phyloP scores from a whole-genome alignment of 1,140 invertebrate genomes.

The Drosophila sucinea region DNA sequence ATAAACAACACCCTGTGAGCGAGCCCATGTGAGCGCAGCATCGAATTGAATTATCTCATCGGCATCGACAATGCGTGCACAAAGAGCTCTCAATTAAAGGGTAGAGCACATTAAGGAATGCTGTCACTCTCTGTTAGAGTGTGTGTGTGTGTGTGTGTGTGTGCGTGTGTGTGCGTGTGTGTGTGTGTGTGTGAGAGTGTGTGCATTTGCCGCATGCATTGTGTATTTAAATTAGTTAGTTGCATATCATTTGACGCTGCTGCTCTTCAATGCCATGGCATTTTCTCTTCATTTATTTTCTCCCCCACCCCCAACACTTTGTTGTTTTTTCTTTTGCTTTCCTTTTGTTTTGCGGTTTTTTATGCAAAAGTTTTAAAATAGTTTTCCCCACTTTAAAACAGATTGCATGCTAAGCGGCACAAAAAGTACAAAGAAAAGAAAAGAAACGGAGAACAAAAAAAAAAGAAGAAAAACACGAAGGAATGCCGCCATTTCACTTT shows the following conservation, averaged over 20 bases:
- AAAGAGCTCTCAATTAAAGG: conserved; percentile 12
- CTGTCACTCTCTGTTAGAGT: neutral
- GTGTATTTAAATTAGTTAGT: conserved; percentile 17
- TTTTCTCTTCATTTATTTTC: conserved; percentile 9
- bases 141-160: neutral
- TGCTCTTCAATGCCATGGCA: conserved; percentile 14
- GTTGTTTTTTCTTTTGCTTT: conserved; percentile 1
- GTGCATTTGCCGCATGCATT: conserved; percentile 8
- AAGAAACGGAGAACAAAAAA: neutral
- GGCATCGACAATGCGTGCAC: neutral
- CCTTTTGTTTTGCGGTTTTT: conserved; percentile 13
- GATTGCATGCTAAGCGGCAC: conserved; percentile 20
- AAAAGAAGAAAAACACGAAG: conserved; percentile 8
- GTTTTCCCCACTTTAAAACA: conserved; percentile 18
- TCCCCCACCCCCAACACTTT: neutral
- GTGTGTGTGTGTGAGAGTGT: neutral
- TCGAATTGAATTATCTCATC: conserved; percentile 1
- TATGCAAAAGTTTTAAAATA: conserved; percentile 21
- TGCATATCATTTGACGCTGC: conserved; percentile 7
- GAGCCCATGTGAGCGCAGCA: neutral
- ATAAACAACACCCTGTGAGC: neutral
- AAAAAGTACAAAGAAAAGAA: neutral
- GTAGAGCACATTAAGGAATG: conserved; percentile 8
- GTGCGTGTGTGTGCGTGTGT: neutral
- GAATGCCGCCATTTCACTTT: conserved; percentile 16